These are phyloP conservation scores for Ericerus pela DNA, from an alignment of 1,140 invertebrate genomes.

Conservation along the genomic window DNA sequence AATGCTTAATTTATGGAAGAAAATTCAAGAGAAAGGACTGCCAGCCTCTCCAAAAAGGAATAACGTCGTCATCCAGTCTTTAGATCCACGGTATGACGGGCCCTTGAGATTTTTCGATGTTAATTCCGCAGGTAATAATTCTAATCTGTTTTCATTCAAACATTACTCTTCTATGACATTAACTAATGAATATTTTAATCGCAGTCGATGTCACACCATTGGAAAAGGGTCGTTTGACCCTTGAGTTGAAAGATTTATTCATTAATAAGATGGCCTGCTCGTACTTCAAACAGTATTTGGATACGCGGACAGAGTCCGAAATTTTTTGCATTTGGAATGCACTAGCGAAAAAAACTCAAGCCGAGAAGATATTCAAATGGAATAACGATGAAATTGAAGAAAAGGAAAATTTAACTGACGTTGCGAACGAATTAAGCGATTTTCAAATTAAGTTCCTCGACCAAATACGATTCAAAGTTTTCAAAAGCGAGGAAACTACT, in stretches of 20 bases:
- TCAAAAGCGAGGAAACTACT: too few species aligned
- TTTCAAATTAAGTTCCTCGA: too few species aligned
- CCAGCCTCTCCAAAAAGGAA: background rate
- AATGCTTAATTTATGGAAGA: slow-evolving; percentile 5
- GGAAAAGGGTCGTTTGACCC: background rate
- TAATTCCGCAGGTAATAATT: background rate
- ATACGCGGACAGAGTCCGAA: background rate
- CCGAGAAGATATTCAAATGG: background rate
- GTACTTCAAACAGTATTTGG: background rate
- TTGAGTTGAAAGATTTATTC: background rate
- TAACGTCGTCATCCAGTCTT: background rate
- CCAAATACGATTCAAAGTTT: background rate
- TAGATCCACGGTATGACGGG: slow-evolving; percentile 1
- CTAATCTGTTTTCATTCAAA: background rate
- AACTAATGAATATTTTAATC: background rate
- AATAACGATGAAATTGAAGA: background rate
- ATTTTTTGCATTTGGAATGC: background rate
- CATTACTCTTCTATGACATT: background rate
- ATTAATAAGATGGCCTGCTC: background rate
- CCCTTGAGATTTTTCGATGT: background rate
- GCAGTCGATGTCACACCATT: background rate
- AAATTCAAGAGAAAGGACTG: slow-evolving; percentile 4
- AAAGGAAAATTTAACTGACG: background rate
- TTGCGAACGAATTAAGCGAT: too few species aligned
- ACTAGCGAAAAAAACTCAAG: background rate